Evolutionary conservation across 1,140 invertebrate genomes (phyloP), one percentile per base, ranked within the genome.

Genomic region (Gryllus bimaculatus): DNA sequence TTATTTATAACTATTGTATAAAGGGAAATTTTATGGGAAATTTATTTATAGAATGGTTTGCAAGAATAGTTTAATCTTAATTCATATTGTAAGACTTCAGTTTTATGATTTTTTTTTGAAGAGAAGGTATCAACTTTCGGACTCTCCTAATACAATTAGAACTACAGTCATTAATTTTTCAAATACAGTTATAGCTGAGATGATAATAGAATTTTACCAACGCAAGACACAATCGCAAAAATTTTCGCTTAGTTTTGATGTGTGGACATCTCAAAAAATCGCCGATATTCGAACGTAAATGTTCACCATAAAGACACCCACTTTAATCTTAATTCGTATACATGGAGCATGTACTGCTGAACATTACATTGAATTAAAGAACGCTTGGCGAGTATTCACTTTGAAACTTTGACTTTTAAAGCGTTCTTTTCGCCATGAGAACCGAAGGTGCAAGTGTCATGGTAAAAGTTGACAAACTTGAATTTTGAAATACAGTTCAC

Each of bases 241-340:
- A 75, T 75, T 75, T 39, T 26, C 75, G 21, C n/a, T 75, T 10
- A 26, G 10, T 75, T 20, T 75, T 7, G 75, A 75, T 47, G 75
- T 5, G n/a, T 75, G 47, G 21, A 75, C 75, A 39, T 75, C 75
- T 2, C 3, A 75, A 47, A 75, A 5, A 75, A 20, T 75, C 75
- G 47, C 39, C 76, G 49, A 78, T 6, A 78, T 47, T 5, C 83
- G 78, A 83, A 83, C 21, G 78, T 83, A 75, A 83, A 83, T 78
- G 73, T 83, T 74, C 82, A 82, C 75, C 77, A 8, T 76, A 82
- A 79, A 78, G 80, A 79, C 5, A 81, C 76, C 66, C 80, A 81
- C 54, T 80, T 79, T 77, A 82, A 83, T 81, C 77, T 83, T 83
- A 26, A 78, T 82, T 79, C 77, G 79, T 81, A 82, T 83, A 74